These are phyloP conservation scores for Sebastes jordani DNA, from an alignment of 2,797 vertebrate genomes.

Conservation along the genomic window DNA sequence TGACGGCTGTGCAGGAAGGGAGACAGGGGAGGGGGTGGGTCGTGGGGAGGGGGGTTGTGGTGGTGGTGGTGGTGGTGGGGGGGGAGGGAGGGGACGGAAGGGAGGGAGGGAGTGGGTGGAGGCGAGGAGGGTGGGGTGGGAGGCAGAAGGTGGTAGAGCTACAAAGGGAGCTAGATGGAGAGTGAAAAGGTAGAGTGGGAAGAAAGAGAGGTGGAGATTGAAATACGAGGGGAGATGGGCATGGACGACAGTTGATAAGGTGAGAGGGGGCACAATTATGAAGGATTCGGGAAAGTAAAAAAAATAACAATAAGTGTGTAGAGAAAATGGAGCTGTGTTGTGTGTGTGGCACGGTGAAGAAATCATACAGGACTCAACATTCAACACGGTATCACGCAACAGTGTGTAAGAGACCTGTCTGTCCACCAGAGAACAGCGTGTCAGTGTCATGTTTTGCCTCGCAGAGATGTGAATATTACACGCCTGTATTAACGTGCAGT, in stretches of 20 bases:
- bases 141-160: slow-evolving; percentile 48
- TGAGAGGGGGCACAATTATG: slow-evolving; percentile 55
- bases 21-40: slow-evolving; percentile 62
- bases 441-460: too few species aligned
- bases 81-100: too few species aligned
- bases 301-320: slow-evolving; percentile 46
- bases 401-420: too few species aligned
- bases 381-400: background rate
- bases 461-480: too few species aligned
- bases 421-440: too few species aligned
- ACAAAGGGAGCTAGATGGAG: slow-evolving; percentile 61
- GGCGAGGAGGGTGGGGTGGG: slow-evolving; percentile 5
- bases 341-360: background rate
- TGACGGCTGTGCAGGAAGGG: slow-evolving; percentile 88
- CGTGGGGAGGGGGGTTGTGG: background rate
- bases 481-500: too few species aligned
- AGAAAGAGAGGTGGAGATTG: slow-evolving; percentile 59
- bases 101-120: slow-evolving; percentile 51
- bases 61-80: background rate
- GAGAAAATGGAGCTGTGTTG: slow-evolving; percentile 12
- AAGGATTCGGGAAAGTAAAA: slow-evolving; percentile 46
- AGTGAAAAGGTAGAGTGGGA: slow-evolving; percentile 57
- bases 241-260: slow-evolving; percentile 52
- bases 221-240: slow-evolving; percentile 46
- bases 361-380: background rate